Base-by-base conservation (phyloP, 64 coral and sea anemone genomes). In the Actinia tenebrosa region DNA sequence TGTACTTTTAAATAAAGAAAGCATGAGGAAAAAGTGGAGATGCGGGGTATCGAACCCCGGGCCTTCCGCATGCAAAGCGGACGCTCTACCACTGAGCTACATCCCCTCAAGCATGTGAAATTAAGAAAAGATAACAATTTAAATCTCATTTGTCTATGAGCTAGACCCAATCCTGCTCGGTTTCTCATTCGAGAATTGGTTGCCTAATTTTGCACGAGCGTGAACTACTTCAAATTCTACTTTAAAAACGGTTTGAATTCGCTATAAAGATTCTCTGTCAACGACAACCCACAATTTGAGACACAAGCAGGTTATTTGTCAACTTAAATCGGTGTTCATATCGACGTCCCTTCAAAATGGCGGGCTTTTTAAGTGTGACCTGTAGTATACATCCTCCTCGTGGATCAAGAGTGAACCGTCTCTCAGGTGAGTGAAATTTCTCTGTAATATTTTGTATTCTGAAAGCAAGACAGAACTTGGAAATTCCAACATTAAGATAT, bases 21-120 rank as follows among this genome's bases (percentile, higher is more conserved):
- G 30, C 30, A 37, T 37, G 6, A 53, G 56, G 16, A 83, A 89
- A 89, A 82, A 61, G 63, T 91, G 89, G 89, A 91, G 89, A n/a
- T 91, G 83, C 83, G 84, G 89, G 89, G 89, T 81, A 46, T 89
- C 87, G 87, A 89, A 89, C 87, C 87, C 87, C 87, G 87, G 87
- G 47, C 87, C 87, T 89, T 80, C 79, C 87, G 87, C 87, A 89
- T 63, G 87, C 75, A 89, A 80, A 80, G 87, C 87, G 84, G 84
- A 86, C 84, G 84, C 84, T 86, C 84, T 86, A 86, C 84, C 84
- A 86, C 84, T 86, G 84, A 86, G 84, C 84, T 86, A 86, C 84
- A 86, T 22, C 84, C 84, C 84, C 84, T 66, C 17, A 22, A 7
- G 4, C 7, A 22, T 56, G 46, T 1, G 55, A 56, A 13, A 10